Base-by-base conservation (phyloP, 2,888 invertebrate genomes). In the Athalia circularis region DNA sequence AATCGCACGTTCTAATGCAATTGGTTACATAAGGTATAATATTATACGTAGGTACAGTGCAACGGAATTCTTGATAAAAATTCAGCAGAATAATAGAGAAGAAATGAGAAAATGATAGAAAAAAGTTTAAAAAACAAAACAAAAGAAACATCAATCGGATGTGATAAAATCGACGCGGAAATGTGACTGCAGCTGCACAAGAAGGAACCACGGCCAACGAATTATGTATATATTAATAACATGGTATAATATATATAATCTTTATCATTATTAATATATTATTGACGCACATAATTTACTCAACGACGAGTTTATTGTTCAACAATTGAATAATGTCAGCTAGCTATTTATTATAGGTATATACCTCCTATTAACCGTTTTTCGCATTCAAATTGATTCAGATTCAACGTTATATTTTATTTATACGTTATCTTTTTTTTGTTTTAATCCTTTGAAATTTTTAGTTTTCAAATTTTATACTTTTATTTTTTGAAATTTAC, bases 341-440 rank as follows among this genome's bases (percentile, higher is more conserved):
- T 76, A 62, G 15, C 72, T 59, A 54, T 52, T 62, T 45, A 43
- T 62, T 62, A 67, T 29, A 29, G 29, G 29, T 29, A 29, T 29
- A 29, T 29, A 29, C 29, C 29, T 29, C 61, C 77, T 80, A 29
- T 68, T 59, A 47, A 77, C 68, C 68, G 75, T 79, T 45, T 45
- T 65, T 57, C 64, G 65, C 47, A 59, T 75, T 77, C 77, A 68
- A 80, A 67, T 81, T 68, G 70, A 76, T 79, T 79, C 82, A 70
- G 54, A 68, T 65, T 29, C 29, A 29, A 29, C 29, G 29, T 2
- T 29, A 64, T 62, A 64, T 62, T 70, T 72, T 68, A 74, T 79
- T 59, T 64, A 77, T 76, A 50, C 70, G 57, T 62, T 61, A 52
- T 68, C 48, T 50, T 67, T 8, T 67, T 57, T 54, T 52, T 29